Evolutionary conservation across 2,113 vertebrate species (phyloP), one percentile per base, ranked within the genome.

Genomic region (Dromas ardeola): DNA sequence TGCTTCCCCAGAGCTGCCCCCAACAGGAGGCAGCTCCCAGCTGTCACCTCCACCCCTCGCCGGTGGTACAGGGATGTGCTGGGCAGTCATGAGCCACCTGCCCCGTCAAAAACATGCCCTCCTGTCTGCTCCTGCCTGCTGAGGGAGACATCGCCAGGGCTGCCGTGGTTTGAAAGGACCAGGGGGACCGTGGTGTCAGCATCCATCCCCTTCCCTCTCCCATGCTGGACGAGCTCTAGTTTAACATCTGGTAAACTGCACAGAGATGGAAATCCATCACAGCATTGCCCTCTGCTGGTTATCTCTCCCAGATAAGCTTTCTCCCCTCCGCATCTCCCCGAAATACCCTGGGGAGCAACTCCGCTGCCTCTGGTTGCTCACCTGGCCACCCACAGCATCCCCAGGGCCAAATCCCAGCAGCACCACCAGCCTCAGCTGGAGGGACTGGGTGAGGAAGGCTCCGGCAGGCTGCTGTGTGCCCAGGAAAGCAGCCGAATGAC

Each of bases 211-310:
- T 17, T n/a, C 61, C 13, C 15, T 10, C 10, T 26, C 13, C 22
- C 22, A 0, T 0, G 0, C 25, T 5, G 63, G 63, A 29, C 23
- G 47, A 13, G 38, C 38, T 40, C 62, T 13, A 19, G 0, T 42
- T n/a, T 12, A 15, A 3, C 34, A 7, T 3, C 40, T 11, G 1
- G 38, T 1, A 72, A 38, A 0, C 21, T 0, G 52, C 19, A 22
- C 25, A 4, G 34, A 58, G 73, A 36, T 22, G 34, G 36, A 90
- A 92, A 42, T 15, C n/a, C 89, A 83, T 49, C 58, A 9, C 52
- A 3, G 79, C 88, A 93, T 88, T 91, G 93, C 93, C 96, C 86
- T 96, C 96, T 95, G 96, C 96, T 65, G 96, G 96, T 5, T 49
- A 7, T 45, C 43, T 36, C 34, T 38, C 66, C 38, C 9, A 2